These are phyloP conservation scores for Novumbra hubbsi DNA, from an alignment of 2,797 vertebrate genomes.

Conservation along the genomic window DNA sequence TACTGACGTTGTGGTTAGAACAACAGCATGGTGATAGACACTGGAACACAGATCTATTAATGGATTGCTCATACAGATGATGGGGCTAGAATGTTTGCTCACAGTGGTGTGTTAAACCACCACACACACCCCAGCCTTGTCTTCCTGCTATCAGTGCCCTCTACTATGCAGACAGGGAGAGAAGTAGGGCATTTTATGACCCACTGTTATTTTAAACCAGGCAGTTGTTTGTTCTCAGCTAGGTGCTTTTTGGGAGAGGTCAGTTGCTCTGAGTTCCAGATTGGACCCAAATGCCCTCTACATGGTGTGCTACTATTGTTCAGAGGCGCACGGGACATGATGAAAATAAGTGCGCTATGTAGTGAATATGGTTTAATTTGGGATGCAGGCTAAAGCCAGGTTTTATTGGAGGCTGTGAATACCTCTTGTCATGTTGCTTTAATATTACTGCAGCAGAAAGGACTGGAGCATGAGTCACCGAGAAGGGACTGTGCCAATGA, in stretches of 20 bases:
- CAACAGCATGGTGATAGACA: background rate
- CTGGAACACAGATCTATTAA: conserved; percentile 2
- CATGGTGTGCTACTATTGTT: background rate
- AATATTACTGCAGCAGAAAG: conserved; percentile 21
- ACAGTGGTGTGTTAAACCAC: conserved; percentile 38
- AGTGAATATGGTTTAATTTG: background rate
- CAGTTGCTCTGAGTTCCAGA: background rate
- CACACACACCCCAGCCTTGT: conserved; percentile 32
- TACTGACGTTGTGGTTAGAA: background rate
- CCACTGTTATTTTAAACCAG: conserved; percentile 38
- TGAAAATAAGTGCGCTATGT: background rate
- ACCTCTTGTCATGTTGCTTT: conserved; percentile 21
- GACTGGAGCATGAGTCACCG: conserved; percentile 38
- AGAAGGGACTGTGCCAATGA: conserved; percentile 22
- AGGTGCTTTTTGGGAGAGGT: background rate
- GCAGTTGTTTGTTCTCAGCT: conserved; percentile 3
- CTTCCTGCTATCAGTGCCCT: conserved; percentile 22
- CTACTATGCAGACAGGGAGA: conserved; percentile 46
- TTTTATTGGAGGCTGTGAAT: background rate
- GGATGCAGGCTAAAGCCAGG: background rate
- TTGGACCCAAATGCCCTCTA: background rate
- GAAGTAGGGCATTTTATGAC: conserved; percentile 49
- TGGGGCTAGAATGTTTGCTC: conserved; percentile 15
- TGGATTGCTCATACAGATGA: conserved; percentile 3
- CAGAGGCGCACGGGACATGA: background rate